phyloP scores from a whole-genome alignment of 2,113 vertebrate species.

The Polyodon spathula region DNA sequence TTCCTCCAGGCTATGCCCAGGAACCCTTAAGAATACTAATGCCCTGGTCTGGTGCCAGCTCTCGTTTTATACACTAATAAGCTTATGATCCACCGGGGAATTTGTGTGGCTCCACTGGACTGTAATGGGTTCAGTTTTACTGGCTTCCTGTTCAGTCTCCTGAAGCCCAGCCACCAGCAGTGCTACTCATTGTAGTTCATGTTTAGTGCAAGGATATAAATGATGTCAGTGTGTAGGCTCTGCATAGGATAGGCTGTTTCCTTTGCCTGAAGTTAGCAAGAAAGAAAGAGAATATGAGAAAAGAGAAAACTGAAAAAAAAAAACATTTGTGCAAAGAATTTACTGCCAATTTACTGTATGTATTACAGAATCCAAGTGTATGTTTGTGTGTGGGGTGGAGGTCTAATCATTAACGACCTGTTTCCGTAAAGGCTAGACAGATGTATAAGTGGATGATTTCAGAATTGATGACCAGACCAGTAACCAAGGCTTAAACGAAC shows the following conservation, averaged over 20 bases:
- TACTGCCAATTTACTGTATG: constrained; percentile 19
- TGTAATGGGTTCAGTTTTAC: neutral
- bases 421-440: no score
- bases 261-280: constrained; percentile 65
- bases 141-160: neutral
- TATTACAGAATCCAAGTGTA: no score
- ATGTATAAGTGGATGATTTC: neutral
- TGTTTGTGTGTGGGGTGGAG: no score
- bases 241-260: constrained; percentile 34
- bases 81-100: no score
- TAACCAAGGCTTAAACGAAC: neutral
- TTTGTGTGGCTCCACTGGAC: no score
- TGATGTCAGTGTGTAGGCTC: constrained; percentile 38
- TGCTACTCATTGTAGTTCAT: constrained; percentile 39
- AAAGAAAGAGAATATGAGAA: constrained; percentile 18
- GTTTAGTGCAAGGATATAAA: constrained; percentile 41
- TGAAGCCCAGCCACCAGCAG: neutral
- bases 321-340: constrained; percentile 34
- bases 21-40: no score
- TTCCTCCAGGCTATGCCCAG: no score
- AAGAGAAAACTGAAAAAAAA: constrained; percentile 32
- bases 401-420: no score
- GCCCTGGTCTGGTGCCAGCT: no score
- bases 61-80: no score
- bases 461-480: neutral